Percentiles rank a stretch among this genome's conserved stretches.
Conservation (phyloP, 2,888 invertebrate species). For the Rhagophthalmus giganteus region DNA sequence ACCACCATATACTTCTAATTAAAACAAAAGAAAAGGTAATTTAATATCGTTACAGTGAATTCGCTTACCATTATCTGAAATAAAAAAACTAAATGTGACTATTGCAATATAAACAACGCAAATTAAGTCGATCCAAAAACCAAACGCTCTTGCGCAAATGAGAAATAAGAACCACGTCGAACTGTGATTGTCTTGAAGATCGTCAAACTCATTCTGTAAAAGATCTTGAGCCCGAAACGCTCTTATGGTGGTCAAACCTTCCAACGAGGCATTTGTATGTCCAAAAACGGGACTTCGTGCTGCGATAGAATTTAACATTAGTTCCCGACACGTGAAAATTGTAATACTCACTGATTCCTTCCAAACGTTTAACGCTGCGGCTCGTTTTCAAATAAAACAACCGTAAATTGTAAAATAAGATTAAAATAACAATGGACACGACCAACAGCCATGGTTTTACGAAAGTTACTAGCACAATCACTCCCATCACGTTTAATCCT, state of each 20-base stretch:
- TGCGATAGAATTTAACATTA: constrained; percentile 47
- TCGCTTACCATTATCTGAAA: no score
- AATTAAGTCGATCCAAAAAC: constrained; percentile 71
- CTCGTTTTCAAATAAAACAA: constrained; percentile 74
- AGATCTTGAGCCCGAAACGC: constrained; percentile 65
- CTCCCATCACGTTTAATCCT: constrained; percentile 25
- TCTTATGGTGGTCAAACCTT: constrained; percentile 74
- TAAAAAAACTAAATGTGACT: no score
- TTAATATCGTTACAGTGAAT: no score
- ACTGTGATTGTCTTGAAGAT: constrained; percentile 64
- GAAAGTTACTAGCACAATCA: constrained; percentile 41
- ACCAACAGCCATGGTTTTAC: constrained; percentile 72
- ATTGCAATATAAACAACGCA: constrained; percentile 69
- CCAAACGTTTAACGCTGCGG: constrained; percentile 71
- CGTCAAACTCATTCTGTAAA: constrained; percentile 63
- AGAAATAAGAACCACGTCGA: constrained; percentile 73
- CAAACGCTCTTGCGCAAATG: constrained; percentile 65
- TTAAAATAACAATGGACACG: constrained; percentile 66
- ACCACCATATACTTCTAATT: constrained; percentile 49
- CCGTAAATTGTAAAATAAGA: constrained; percentile 68
- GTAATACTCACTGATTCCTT: constrained; percentile 67
- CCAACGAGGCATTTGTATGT: constrained; percentile 71
- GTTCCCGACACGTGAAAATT: no score
- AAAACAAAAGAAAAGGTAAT: no score
- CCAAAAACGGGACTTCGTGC: constrained; percentile 76